phyloP scores from a whole-genome alignment of 2,888 invertebrate genomes.

The Gisinianus flammeolus region DNA sequence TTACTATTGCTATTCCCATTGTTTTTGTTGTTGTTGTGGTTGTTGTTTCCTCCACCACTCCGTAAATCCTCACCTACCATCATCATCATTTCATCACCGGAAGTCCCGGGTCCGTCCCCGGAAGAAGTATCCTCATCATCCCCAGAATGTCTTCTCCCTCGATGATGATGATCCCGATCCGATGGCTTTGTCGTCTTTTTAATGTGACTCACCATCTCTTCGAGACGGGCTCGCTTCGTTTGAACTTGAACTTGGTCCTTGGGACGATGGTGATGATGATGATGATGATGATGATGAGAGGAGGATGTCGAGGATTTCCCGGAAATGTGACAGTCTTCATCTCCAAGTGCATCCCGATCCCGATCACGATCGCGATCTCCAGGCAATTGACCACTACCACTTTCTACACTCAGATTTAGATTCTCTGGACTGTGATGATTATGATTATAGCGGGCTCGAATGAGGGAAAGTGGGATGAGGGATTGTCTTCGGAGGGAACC shows the following conservation, averaged over 20 bases:
- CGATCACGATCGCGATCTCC: neutral
- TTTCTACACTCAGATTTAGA: constrained; percentile 36
- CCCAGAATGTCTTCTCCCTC: constrained; percentile 52
- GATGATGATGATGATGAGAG: neutral
- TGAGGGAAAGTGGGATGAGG: constrained; percentile 58
- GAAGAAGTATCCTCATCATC: constrained; percentile 58
- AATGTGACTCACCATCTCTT: constrained; percentile 59
- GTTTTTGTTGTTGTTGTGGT: no score
- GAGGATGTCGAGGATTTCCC: constrained; percentile 20
- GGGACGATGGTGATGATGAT: constrained; percentile 7
- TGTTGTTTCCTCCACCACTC: neutral
- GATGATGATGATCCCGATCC: constrained; percentile 24
- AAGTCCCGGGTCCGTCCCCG: constrained; percentile 56
- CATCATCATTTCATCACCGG: constrained; percentile 55
- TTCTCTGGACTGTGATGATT: neutral
- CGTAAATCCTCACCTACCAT: constrained; percentile 32
- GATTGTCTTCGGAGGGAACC: constrained; percentile 48
- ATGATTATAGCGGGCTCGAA: constrained; percentile 55
- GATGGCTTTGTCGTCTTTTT: constrained; percentile 42
- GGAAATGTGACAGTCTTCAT: constrained; percentile 22
- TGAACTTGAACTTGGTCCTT: constrained; percentile 50
- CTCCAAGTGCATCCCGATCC: constrained; percentile 39
- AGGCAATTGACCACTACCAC: neutral
- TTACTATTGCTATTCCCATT: no score
- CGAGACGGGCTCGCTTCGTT: constrained; percentile 57